A percentile compares a stretch with the other conserved stretches of the same genome.
Conservation (phyloP, 2,797 vertebrate species). For the Picus viridis region DNA sequence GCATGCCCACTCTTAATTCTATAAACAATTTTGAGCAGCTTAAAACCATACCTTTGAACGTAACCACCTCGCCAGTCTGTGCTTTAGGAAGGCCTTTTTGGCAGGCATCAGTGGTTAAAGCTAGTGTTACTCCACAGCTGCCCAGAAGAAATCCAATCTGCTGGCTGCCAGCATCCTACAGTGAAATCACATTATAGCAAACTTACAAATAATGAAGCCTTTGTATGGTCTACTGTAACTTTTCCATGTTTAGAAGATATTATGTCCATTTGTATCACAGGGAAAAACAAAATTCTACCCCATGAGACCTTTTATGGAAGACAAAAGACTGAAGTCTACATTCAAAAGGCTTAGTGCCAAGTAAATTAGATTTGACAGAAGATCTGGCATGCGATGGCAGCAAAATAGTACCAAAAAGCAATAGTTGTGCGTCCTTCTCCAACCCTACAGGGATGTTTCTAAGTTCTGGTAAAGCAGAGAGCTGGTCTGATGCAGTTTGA, state of each 20-base stretch:
- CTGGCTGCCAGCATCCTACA: conserved; percentile 93
- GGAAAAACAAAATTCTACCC: background rate
- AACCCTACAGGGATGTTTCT: fast-evolving
- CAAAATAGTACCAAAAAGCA: background rate
- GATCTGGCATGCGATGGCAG: background rate
- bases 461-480: background rate
- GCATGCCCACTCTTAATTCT: background rate
- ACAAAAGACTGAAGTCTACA: background rate
- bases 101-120: conserved; percentile 94
- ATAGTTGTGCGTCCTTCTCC: background rate
- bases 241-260: background rate
- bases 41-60: conserved; percentile 88
- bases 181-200: background rate
- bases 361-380: background rate
- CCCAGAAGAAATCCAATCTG: conserved; percentile 95
- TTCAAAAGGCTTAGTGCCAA: background rate
- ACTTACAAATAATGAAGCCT: background rate
- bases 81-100: conserved; percentile 97
- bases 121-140: conserved; percentile 92
- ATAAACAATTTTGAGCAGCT: background rate
- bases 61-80: conserved; percentile 92
- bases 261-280: background rate
- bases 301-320: background rate
- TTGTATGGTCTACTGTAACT: background rate
- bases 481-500: background rate